Conservation (phyloP, 2,888 invertebrate genomes). For the Leptopilina drosophilae region DNA sequence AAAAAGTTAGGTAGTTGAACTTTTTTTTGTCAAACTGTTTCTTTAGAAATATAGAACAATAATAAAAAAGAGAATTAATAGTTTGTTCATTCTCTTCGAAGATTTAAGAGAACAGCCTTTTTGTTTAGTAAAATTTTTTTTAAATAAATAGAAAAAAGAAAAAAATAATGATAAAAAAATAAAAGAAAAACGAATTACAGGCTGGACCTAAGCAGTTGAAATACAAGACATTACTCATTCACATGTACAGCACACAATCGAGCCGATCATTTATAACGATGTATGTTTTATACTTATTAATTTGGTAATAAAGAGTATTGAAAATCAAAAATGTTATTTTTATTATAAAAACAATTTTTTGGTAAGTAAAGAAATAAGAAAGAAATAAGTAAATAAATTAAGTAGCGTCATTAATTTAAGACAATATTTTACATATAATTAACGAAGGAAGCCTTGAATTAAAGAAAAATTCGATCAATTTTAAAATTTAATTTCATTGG, state of each 20-base stretch:
- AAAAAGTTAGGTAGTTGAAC: neutral
- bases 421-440: no score
- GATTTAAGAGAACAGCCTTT: constrained; percentile 40
- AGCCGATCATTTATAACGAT: constrained; percentile 70
- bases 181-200: constrained; percentile 52
- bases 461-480: no score
- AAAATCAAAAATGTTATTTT: constrained; percentile 55
- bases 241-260: constrained; percentile 68
- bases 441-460: constrained; percentile 13
- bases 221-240: constrained; percentile 68
- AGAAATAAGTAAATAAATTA: no score
- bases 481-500: no score
- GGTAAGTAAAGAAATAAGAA: no score
- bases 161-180: no score
- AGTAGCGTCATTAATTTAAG: no score
- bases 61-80: neutral
- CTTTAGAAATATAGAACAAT: neutral
- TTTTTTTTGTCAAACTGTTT: neutral
- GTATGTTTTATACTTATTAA: constrained; percentile 74
- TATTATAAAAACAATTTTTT: no score
- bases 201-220: constrained; percentile 71
- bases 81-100: neutral
- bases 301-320: constrained; percentile 73
- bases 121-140: constrained; percentile 17
- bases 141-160: constrained; percentile 49